Percentiles rank a stretch among this genome's conserved stretches.
Conservation (phyloP, 2,797 vertebrate genomes). For the Anas capensis region DNA sequence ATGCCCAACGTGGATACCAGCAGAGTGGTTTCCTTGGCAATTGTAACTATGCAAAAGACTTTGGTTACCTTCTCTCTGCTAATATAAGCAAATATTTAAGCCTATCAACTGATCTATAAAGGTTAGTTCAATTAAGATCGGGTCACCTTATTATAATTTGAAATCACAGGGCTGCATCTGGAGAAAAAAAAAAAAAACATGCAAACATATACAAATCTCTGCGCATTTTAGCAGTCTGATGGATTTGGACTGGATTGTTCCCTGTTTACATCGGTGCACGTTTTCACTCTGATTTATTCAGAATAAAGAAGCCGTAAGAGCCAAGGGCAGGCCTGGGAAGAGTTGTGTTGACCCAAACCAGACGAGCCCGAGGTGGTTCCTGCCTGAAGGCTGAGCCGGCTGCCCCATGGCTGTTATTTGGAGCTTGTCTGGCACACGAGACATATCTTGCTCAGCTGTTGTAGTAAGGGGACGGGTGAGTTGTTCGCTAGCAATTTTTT, state of each 20-base stretch:
- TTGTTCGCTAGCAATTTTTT: neutral
- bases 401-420: too few relatives aligned
- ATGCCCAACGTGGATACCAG: neutral
- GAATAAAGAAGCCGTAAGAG: fast-evolving
- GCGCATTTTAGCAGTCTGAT: fast-evolving
- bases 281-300: too few relatives aligned
- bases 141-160: neutral
- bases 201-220: fast-evolving
- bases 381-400: neutral
- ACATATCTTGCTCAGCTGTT: neutral
- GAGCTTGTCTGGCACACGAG: fast-evolving
- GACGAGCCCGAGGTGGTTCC: neutral
- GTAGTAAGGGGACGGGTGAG: fast-evolving
- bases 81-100: neutral
- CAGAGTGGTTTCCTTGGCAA: constrained; percentile 70
- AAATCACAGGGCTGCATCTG: neutral
- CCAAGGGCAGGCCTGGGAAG: neutral
- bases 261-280: neutral
- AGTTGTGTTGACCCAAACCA: neutral
- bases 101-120: neutral
- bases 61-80: neutral
- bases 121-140: neutral
- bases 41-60: constrained; percentile 61
- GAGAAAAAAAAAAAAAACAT: too few relatives aligned
- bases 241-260: neutral